Percentiles rank a stretch among this genome's conserved stretches.
These are phyloP conservation scores for Xestoiulus laeticollis DNA, from an alignment of 2,888 invertebrate species.

Conservation along the genomic window DNA sequence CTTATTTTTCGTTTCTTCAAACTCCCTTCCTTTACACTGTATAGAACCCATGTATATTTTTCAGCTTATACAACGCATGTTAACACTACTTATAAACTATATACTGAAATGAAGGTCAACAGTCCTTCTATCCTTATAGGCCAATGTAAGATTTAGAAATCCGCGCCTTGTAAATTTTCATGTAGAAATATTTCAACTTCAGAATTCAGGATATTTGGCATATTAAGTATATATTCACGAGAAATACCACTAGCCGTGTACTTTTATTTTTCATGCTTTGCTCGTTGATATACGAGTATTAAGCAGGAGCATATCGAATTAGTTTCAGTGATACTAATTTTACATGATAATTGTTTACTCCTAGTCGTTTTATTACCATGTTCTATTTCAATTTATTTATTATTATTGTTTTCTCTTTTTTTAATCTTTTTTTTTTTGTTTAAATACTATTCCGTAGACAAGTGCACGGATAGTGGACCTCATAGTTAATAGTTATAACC, in stretches of 20 bases:
- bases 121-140: background rate
- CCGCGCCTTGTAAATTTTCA: constrained; percentile 17
- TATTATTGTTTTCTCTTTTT: constrained; percentile 1
- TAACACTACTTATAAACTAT: constrained; percentile 39
- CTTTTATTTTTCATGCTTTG: background rate
- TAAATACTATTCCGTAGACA: background rate
- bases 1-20: constrained; percentile 7
- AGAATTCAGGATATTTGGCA: constrained; percentile 41
- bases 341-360: background rate
- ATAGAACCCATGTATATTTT: constrained; percentile 31
- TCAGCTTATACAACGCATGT: constrained; percentile 34
- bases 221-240: constrained; percentile 22
- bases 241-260: background rate
- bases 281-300: background rate
- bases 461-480: constrained; percentile 39
- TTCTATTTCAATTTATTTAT: background rate
- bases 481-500: constrained; percentile 38
- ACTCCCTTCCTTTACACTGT: constrained; percentile 11
- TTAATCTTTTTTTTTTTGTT: background rate
- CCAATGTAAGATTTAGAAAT: constrained; percentile 16
- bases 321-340: background rate
- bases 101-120: constrained; percentile 31
- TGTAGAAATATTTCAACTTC: constrained; percentile 25
- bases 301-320: constrained; percentile 15
- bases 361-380: constrained; percentile 17